phyloP scores from a whole-genome alignment of 30 jellyfish, hydroid and myxozoan species.

The Haliclystus octoradiatus region DNA sequence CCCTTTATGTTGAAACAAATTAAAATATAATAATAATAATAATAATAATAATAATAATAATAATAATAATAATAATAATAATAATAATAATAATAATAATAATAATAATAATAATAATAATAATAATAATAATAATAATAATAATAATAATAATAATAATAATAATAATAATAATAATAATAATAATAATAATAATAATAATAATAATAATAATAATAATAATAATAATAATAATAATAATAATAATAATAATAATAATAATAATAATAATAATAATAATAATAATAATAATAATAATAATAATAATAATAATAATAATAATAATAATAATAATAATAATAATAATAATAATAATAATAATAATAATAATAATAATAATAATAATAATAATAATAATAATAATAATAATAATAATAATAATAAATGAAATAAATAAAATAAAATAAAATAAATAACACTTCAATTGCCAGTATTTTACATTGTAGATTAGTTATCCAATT shows the following conservation, averaged over 20 bases:
- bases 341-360: neutral
- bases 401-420: neutral
- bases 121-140: neutral
- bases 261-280: neutral
- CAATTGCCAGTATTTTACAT: no score
- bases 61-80: neutral
- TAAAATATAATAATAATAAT: neutral
- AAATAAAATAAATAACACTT: no score
- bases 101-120: neutral
- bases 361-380: neutral
- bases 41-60: neutral
- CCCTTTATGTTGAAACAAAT: no score
- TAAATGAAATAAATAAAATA: no score
- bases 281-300: neutral
- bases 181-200: neutral
- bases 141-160: neutral
- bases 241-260: neutral
- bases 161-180: neutral
- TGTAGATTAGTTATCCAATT: no score
- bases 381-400: neutral
- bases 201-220: neutral
- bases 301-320: neutral
- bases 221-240: neutral
- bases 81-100: neutral
- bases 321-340: neutral